phyloP scores from a whole-genome alignment of 2,888 invertebrate genomes.

The Steinernema scapterisci region DNA sequence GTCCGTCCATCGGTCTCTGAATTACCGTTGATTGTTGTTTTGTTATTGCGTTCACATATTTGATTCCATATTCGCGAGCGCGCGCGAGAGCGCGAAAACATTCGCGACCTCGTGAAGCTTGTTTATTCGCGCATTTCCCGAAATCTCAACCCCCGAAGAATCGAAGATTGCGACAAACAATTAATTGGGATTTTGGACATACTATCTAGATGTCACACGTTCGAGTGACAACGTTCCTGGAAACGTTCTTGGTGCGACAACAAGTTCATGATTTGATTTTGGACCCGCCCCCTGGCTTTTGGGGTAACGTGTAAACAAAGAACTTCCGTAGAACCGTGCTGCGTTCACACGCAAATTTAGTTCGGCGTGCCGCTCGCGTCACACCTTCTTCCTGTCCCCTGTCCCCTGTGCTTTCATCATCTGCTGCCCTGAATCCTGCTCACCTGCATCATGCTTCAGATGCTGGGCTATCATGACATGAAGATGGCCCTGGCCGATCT shows the following conservation, averaged over 20 bases:
- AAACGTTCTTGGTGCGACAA: neutral
- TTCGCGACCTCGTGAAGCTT: neutral
- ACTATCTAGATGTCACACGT: neutral
- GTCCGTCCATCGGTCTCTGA: too few relatives aligned
- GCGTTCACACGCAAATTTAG: too few relatives aligned
- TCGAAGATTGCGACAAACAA: neutral
- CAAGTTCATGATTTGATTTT: neutral
- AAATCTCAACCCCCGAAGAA: neutral
- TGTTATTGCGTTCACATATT: too few relatives aligned
- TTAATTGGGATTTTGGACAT: neutral
- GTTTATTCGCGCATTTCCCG: neutral
- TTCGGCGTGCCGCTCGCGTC: too few relatives aligned
- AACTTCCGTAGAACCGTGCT: neutral
- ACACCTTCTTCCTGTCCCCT: neutral
- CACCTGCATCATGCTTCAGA: neutral
- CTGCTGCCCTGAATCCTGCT: neutral
- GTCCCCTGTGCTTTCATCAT: neutral
- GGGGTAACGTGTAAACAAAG: neutral
- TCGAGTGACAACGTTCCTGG: neutral
- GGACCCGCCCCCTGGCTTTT: neutral
- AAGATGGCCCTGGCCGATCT: slow-evolving; percentile 47
- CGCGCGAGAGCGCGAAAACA: too few relatives aligned
- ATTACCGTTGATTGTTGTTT: too few relatives aligned
- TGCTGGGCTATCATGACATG: slow-evolving; percentile 40
- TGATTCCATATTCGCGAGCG: too few relatives aligned